Evolutionary conservation across 2,113 vertebrate species (phyloP).

Genomic region (Todiramphus chloris): DNA sequence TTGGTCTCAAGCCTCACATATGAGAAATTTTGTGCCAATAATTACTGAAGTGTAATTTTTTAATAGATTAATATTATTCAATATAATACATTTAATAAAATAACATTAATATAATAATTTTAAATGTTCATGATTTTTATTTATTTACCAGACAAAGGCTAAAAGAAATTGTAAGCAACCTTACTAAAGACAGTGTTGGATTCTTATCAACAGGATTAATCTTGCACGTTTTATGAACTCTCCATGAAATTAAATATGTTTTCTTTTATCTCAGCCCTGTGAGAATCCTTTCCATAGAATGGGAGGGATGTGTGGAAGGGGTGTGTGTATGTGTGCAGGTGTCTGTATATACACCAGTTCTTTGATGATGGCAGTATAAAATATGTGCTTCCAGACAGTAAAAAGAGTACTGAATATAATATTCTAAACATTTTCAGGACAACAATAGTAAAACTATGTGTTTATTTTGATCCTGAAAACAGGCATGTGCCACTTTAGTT

Average conservation of each 20-base stretch:
- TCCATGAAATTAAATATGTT: background rate
- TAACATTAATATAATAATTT: background rate
- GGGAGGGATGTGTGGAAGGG: too few relatives aligned
- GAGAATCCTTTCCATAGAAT: background rate
- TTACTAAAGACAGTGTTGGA: background rate
- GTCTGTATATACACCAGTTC: background rate
- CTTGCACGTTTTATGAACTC: background rate
- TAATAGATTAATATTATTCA: background rate
- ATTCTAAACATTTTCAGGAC: background rate
- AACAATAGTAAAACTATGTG: background rate
- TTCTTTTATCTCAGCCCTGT: background rate
- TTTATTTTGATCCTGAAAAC: background rate
- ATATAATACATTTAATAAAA: background rate
- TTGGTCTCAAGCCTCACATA: background rate
- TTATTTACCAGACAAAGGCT: background rate
- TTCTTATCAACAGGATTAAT: background rate
- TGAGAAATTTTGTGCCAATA: slow-evolving; percentile 1
- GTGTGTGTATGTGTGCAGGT: background rate
- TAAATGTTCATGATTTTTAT: background rate
- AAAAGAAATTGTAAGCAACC: background rate
- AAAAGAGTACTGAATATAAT: background rate
- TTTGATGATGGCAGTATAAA: background rate
- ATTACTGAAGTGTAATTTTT: background rate
- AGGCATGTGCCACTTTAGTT: background rate
- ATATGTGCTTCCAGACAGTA: background rate